A percentile compares a stretch with the other conserved stretches of the same genome.
Evolutionary conservation across 2,113 vertebrate species (phyloP).

Genomic region (Cyprinodon tularosa): DNA sequence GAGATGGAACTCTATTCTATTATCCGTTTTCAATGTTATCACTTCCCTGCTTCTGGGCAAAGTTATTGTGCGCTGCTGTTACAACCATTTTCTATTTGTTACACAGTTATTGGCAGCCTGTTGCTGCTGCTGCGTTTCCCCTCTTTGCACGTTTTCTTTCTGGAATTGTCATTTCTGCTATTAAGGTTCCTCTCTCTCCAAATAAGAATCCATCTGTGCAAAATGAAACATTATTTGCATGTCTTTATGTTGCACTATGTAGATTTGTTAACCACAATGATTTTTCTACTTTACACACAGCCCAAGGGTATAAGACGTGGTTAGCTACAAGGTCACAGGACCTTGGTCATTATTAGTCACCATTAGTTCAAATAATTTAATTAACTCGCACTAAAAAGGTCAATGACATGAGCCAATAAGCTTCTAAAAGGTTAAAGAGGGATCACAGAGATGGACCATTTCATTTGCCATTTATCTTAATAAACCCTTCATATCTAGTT

Average conservation of each 20-base stretch:
- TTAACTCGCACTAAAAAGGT: neutral
- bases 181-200: constrained; percentile 1
- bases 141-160: neutral
- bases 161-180: neutral
- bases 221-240: neutral
- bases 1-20: neutral
- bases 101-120: constrained; percentile 3
- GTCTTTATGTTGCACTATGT: no score
- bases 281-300: neutral
- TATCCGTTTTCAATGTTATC: neutral
- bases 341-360: neutral
- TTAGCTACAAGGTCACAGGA: constrained; percentile 33
- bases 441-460: neutral
- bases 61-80: neutral
- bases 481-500: neutral
- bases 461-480: neutral
- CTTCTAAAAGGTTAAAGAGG: neutral
- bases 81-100: neutral
- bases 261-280: neutral
- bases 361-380: neutral
- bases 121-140: neutral
- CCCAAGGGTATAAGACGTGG: constrained; percentile 3
- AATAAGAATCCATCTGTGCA: neutral
- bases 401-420: neutral
- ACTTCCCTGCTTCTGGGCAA: neutral